Evolutionary conservation across 92 coral and sea anemone species (phyloP).

Genomic region (Anthopleura xanthogrammica): DNA sequence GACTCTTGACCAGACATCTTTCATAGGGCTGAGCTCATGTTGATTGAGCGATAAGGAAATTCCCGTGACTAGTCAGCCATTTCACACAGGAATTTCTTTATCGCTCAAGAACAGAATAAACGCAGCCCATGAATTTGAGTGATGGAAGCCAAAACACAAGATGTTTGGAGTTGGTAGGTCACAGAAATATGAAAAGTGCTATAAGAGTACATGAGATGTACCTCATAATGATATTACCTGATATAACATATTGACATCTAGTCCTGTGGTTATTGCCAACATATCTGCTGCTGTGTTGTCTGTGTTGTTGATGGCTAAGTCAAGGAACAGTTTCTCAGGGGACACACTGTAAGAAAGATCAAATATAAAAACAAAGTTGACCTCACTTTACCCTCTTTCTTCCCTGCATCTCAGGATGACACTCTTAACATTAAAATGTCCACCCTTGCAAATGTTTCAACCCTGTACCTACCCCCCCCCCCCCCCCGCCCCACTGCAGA

Average conservation of each 20-base stretch:
- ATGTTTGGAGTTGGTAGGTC: too few species aligned
- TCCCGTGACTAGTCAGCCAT: too few species aligned
- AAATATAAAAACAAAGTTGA: not conserved
- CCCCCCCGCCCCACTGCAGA: not conserved
- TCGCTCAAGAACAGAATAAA: not conserved
- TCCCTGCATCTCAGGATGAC: not conserved
- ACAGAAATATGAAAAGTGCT: too few species aligned
- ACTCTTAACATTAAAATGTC: too few species aligned
- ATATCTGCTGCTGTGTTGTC: constrained; percentile 97
- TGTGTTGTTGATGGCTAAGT: constrained; percentile 82
- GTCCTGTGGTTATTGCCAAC: constrained; percentile 88
- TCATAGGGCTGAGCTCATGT: too few species aligned
- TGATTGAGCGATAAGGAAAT: too few species aligned
- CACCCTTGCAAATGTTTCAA: too few species aligned
- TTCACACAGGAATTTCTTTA: not conserved
- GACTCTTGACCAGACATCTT: too few species aligned
- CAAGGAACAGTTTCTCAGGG: constrained; percentile 93
- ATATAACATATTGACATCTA: constrained; percentile 87
- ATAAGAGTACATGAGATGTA: not conserved
- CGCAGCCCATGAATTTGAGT: too few species aligned
- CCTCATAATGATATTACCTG: not conserved
- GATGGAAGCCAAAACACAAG: too few species aligned
- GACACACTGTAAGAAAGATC: constrained; percentile 48
- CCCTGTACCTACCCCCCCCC: too few species aligned
- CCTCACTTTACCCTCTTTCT: not conserved